Evolutionary conservation across 2,113 vertebrate species (phyloP).

Genomic region (human): GRCh38 chr3:47922001-47922500

Average conservation of each 20-base stretch:
- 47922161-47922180: too few species aligned
- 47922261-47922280: neutral
- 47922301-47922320: neutral
- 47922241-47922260: too few species aligned
- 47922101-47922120: neutral
- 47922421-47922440: neutral
- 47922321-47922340: neutral
- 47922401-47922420: neutral
- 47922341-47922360: neutral
- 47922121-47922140: too few species aligned
- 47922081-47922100: neutral
- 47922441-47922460: neutral
- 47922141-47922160: too few species aligned
- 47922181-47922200: too few species aligned
- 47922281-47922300: neutral
- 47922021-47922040: too few species aligned
- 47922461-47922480: neutral
- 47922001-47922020: too few species aligned
- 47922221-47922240: too few species aligned
- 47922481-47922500: neutral
- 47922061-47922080: too few species aligned
- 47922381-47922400: conserved; percentile 11
- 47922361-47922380: neutral
- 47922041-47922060: too few species aligned
- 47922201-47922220: neutral